Evolutionary conservation across 2,797 vertebrate genomes (phyloP), one percentile per base, ranked within the genome.

Genomic region (Gymnocypris eckloni): DNA sequence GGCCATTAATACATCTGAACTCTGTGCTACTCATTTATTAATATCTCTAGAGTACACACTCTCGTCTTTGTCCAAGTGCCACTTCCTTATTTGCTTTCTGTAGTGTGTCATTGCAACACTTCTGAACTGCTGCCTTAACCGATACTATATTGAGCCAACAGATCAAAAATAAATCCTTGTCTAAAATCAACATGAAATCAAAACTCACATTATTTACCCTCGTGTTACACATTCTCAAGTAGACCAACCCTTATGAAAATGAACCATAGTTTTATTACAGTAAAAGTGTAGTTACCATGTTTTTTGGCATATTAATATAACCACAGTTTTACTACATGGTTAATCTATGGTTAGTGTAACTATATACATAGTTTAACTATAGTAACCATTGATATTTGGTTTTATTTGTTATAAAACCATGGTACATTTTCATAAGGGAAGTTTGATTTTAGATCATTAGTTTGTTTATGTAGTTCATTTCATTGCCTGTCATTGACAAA

Each of bases 71-170:
- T 22, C 20, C 50, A 61, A 70, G 6, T 76, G 79, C 48, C 81
- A 88, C 84, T 86, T 88, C 87, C 81, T 80, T 43, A 64, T 83
- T 78, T 81, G 41, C 41, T 50, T 59, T 22, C 50, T 76, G 59
- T 45, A 43, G 67, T 22, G 43, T n/a, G 25, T 82, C 54, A 66
- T 41, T 56, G 18, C 39, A 41, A 89, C 83, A 91, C 89, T 64
- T 50, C 54, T 43, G 41, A 45, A 59, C 33, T 73, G 12, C 84
- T 86, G 84, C 87, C 82, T 76, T 75, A 77, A 25, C 84, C 50
- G 64, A 80, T 59, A 83, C 71, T 85, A 72, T 85, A 85, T n/a
- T 43, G n/a, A 39, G 61, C 8, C 43, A 67, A 37, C 9, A 73
- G 5, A 20, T 52, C 9, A 66, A 8, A 28, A 52, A 52, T n/a